Conservation (phyloP, 2,888 invertebrate genomes). For the Spatulosminthurus flaviceps region DNA sequence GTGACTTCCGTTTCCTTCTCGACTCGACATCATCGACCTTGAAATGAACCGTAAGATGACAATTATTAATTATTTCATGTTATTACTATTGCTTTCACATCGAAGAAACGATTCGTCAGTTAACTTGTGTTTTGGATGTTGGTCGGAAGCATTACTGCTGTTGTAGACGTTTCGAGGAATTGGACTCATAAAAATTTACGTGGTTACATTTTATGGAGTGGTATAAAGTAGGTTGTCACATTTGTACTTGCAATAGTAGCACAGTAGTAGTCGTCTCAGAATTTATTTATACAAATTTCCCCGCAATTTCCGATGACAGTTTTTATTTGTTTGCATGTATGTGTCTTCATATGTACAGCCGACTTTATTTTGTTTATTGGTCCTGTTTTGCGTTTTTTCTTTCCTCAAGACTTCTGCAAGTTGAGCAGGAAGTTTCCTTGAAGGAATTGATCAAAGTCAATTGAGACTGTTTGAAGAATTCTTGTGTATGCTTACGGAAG, state of each 20-base stretch:
- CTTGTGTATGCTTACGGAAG: neutral
- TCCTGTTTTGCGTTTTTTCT: no score
- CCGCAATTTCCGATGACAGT: neutral
- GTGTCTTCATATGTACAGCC: no score
- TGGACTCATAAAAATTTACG: neutral
- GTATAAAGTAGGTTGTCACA: no score
- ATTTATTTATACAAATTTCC: neutral
- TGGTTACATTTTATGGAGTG: constrained; percentile 1
- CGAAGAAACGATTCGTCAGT: no score
- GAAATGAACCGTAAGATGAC: no score
- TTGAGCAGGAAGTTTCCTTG: neutral
- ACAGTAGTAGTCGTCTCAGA: neutral
- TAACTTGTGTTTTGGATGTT: neutral
- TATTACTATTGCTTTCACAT: no score
- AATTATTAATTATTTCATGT: no score
- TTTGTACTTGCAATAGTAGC: no score
- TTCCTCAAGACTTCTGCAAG: neutral
- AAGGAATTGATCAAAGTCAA: constrained; percentile 4
- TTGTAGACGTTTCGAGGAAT: neutral
- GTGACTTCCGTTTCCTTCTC: no score
- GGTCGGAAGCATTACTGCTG: neutral
- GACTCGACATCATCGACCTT: no score
- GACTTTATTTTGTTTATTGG: neutral
- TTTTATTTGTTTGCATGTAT: neutral
- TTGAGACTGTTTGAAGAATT: neutral